phyloP scores from a whole-genome alignment of 2,797 vertebrate genomes.

The Chiloscyllium punctatum region DNA sequence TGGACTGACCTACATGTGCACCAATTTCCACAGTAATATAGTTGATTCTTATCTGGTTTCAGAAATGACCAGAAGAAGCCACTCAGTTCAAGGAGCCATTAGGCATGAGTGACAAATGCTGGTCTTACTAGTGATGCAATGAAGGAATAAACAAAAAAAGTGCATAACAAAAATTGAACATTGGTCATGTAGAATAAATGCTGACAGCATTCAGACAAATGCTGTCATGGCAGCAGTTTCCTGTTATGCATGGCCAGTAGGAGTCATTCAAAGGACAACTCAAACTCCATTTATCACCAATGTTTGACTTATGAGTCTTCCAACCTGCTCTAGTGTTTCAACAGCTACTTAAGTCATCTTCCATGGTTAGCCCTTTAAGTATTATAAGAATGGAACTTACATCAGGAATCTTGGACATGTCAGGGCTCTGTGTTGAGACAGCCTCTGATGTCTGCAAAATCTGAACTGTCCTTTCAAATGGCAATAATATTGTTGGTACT shows the following conservation, averaged over 20 bases:
- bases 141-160: no score
- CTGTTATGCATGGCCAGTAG: not conserved
- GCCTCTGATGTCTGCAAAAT: not conserved
- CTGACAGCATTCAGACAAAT: not conserved
- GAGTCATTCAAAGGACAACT: not conserved
- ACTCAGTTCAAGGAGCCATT: no score
- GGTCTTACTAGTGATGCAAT: no score
- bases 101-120: no score
- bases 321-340: not conserved
- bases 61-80: no score
- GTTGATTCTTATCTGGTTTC: no score
- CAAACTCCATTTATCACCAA: not conserved
- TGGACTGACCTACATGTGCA: no score
- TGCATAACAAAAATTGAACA: not conserved
- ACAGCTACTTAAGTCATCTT: not conserved
- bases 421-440: no score
- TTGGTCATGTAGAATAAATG: not conserved
- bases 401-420: not conserved
- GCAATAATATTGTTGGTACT: not conserved
- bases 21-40: no score
- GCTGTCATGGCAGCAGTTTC: not conserved
- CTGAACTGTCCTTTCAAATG: not conserved
- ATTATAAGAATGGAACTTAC: not conserved
- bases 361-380: not conserved
- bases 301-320: not conserved